Percentiles rank a stretch among this genome's conserved stretches.
Evolutionary conservation across 2,113 vertebrate genomes (phyloP).

Genomic region (Scatophagus argus): DNA sequence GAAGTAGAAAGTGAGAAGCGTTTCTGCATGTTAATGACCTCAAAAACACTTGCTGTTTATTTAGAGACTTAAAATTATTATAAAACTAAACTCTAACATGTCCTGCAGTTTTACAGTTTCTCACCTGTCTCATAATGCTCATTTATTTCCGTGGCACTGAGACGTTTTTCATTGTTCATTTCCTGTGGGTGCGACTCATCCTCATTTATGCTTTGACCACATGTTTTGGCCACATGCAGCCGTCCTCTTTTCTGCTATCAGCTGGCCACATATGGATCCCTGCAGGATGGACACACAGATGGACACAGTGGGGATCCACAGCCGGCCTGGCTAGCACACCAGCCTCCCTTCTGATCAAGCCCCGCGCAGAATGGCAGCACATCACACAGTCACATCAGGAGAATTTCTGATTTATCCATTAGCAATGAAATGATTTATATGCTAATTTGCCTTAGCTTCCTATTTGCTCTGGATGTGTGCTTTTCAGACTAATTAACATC

Average conservation of each 20-base stretch:
- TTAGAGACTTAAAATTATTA: neutral
- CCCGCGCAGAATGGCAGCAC: conserved; percentile 69
- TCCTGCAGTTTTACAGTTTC: neutral
- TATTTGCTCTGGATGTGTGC: conserved; percentile 51
- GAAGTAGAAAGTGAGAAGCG: neutral
- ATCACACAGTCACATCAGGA: conserved; percentile 72
- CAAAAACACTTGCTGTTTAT: neutral
- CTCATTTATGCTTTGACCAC: conserved; percentile 69
- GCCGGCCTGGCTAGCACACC: conserved; percentile 50
- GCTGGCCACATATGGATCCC: conserved; percentile 56
- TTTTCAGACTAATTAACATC: conserved; percentile 54
- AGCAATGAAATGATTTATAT: conserved; percentile 70
- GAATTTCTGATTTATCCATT: conserved; percentile 66
- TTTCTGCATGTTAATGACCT: neutral
- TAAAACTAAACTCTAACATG: neutral
- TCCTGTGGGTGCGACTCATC: conserved; percentile 12
- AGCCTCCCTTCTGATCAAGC: conserved; percentile 47
- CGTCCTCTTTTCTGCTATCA: conserved; percentile 67
- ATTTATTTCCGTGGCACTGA: neutral
- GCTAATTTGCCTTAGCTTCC: conserved; percentile 57
- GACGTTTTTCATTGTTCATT: conserved; percentile 14
- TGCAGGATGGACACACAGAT: conserved; percentile 75
- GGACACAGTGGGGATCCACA: conserved; percentile 68
- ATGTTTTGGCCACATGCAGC: conserved; percentile 71
- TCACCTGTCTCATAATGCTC: neutral